These are phyloP conservation scores for Diarsia rubi DNA, from an alignment of 2,888 invertebrate genomes.

Conservation along the genomic window DNA sequence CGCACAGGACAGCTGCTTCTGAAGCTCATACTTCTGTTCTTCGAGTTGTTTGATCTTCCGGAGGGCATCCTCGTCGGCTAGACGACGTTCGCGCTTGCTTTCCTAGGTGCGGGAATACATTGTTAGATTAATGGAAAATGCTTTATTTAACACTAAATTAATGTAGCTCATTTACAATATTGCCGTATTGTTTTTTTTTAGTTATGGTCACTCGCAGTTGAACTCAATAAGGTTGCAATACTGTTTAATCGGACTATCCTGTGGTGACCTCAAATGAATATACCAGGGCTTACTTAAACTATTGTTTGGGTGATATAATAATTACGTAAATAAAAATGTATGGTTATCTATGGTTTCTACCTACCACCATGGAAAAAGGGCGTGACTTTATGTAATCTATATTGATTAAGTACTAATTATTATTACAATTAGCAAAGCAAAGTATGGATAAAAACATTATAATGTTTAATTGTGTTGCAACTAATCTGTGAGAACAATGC, in stretches of 20 bases:
- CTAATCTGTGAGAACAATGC: background rate
- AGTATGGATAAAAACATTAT: background rate
- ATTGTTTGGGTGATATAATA: background rate
- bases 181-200: too few relatives aligned
- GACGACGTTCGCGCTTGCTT: slow-evolving; percentile 97
- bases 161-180: background rate
- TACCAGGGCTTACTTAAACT: too few relatives aligned
- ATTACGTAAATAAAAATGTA: background rate
- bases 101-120: slow-evolving; percentile 89
- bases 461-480: background rate
- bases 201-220: too few relatives aligned
- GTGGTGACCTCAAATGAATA: too few relatives aligned
- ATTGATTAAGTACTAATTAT: background rate
- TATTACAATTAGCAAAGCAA: background rate
- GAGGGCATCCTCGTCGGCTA: slow-evolving; percentile 98
- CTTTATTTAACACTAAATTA: background rate
- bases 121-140: background rate
- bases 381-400: too few relatives aligned
- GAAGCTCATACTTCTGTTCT: slow-evolving; percentile 97
- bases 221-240: too few relatives aligned
- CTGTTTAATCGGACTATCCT: too few relatives aligned
- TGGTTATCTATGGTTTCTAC: too few relatives aligned
- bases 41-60: slow-evolving; percentile 98
- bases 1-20: slow-evolving; percentile 95
- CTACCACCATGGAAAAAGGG: too few relatives aligned